phyloP scores from a whole-genome alignment of 2,797 vertebrate genomes.

The Rhincodon typus region DNA sequence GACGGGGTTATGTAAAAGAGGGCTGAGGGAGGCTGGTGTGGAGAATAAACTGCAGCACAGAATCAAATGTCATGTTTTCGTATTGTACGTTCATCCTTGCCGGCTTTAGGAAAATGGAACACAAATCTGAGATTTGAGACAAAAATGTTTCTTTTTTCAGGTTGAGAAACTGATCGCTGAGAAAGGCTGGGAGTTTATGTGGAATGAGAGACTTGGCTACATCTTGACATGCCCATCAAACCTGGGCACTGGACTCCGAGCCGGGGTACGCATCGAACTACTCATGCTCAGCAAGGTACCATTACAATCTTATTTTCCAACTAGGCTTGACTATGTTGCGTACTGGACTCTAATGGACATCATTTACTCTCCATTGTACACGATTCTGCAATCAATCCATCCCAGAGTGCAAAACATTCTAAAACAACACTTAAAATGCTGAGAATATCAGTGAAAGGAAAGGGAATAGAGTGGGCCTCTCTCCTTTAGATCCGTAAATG shows the following conservation, averaged over 20 bases:
- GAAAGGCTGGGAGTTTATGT: slow-evolving; percentile 98
- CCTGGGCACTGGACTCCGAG: slow-evolving; percentile 89
- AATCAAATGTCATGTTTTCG: neutral
- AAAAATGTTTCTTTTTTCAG: slow-evolving; percentile 49
- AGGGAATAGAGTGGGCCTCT: neutral
- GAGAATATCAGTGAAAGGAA: neutral
- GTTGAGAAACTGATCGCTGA: slow-evolving; percentile 90
- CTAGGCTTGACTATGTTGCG: neutral
- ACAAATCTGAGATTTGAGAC: neutral
- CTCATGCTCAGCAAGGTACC: slow-evolving; percentile 85
- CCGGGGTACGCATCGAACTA: slow-evolving; percentile 89
- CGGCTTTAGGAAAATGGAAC: neutral
- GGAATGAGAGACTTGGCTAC: slow-evolving; percentile 88
- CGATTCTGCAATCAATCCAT: neutral
- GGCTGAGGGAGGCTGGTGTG: neutral
- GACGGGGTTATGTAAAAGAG: neutral
- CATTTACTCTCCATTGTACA: neutral
- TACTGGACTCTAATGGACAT: neutral
- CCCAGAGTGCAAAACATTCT: neutral
- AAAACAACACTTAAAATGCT: neutral
- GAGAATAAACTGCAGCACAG: neutral
- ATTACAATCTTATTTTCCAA: neutral
- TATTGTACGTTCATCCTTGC: neutral
- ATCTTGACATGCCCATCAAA: slow-evolving; percentile 94
- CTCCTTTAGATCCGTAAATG: neutral